Base-by-base conservation (phyloP, 2,888 invertebrate genomes). In the Meta bourneti region DNA sequence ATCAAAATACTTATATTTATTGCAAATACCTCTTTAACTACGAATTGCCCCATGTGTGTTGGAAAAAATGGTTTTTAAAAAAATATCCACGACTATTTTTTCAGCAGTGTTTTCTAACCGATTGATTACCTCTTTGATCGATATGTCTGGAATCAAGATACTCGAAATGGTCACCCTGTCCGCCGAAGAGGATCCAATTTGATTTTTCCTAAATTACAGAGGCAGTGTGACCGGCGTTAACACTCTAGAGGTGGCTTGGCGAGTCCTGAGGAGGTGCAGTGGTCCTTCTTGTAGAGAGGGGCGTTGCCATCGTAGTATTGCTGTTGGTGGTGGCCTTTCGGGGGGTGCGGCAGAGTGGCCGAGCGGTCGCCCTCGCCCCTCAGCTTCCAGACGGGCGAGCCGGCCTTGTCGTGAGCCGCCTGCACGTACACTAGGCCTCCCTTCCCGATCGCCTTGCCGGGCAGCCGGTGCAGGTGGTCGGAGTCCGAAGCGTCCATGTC, bases 381-480 rank as follows among this genome's bases (percentile, higher is more conserved):
- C 96, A 98, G 98, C 97, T 98, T 98, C 98, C 98, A 99, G 96
- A 99, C 97, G 95, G 99, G 99, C 96, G 98, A 98, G 96, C 98
- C 98, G 54, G 93, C 93, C 34, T 89, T 86, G 52, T 89, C 86
- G 95, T 98, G 98, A 95, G 98, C 98, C 94, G 98, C 96, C 94
- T 98, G 96, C 92, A 98, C 98, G 52, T 94, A 94, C 34, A 78
- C 84, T 48, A 90, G 69, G 16, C 89, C 94, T 93, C 94, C 94
- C 16, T 82, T 80, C 49, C 77, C 78, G 34, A 77, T 34, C 87
- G 87, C 54, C 70, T n/a, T 78, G 34, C 48, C 70, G 19, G 20
- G 52, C 88, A 7, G 82, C 75, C 97, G 96, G 48, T 83, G 93
- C 79, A 78, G 54, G 1, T 86, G 71, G 75, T 83, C 83, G 34